A percentile compares a stretch with the other conserved stretches of the same genome.
Conservation (phyloP, 2,888 invertebrate genomes). For the Masnerella sp. region DNA sequence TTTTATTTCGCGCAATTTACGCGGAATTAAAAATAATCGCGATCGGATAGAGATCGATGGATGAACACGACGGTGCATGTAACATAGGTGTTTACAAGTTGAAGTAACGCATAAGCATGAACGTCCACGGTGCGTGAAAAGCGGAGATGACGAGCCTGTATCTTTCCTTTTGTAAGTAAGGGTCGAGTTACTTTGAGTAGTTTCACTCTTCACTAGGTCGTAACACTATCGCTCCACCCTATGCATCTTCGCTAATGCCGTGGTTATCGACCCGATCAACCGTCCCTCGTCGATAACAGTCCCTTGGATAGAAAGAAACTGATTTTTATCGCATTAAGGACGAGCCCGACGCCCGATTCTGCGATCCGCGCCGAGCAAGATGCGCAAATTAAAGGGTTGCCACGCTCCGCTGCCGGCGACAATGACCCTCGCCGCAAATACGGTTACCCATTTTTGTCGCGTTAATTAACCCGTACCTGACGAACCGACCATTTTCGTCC, state of each 20-base stretch:
- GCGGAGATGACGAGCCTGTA: conserved; percentile 56
- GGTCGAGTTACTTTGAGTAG: conserved; percentile 77
- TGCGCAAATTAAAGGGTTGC: conserved; percentile 28
- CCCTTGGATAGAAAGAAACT: conserved; percentile 52
- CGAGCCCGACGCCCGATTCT: conserved; percentile 12
- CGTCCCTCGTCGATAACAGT: conserved; percentile 34
- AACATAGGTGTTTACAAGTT: conserved; percentile 43
- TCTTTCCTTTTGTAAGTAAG: conserved; percentile 60
- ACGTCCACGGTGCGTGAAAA: conserved; percentile 55
- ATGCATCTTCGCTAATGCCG: conserved; percentile 48
- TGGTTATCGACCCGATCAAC: conserved; percentile 38
- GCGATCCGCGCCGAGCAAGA: conserved; percentile 20
- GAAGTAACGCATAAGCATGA: conserved; percentile 44
- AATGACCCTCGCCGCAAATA: conserved; percentile 15
- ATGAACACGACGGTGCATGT: conserved; percentile 43
- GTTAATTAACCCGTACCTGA: conserved; percentile 10
- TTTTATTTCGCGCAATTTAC: background rate
- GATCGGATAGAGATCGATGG: conserved; percentile 25
- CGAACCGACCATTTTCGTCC: no score
- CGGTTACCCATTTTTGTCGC: conserved; percentile 27
- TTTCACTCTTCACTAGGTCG: conserved; percentile 76
- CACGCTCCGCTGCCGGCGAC: conserved; percentile 1
- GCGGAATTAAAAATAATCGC: conserved; percentile 38
- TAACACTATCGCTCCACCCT: conserved; percentile 22
- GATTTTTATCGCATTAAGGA: conserved; percentile 41